A percentile compares a stretch with the other conserved stretches of the same genome.
phyloP scores from a whole-genome alignment of 2,797 vertebrate species.

The Propithecus deckenii region DNA sequence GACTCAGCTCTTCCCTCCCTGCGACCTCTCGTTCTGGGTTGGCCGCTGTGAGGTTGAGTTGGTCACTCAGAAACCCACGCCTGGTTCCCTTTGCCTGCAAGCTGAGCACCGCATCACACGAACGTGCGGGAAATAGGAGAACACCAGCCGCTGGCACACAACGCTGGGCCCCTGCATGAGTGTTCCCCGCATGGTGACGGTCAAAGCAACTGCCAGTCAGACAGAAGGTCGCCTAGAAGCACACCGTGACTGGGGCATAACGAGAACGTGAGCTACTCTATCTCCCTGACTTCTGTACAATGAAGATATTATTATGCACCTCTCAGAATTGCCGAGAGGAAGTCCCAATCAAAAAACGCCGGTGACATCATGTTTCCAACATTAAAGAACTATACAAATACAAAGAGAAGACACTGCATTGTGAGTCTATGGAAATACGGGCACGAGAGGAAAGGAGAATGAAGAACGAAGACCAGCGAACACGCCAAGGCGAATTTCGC shows the following conservation, averaged over 20 bases:
- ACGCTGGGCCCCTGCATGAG: rapidly evolving
- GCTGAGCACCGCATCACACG: too few relatives aligned
- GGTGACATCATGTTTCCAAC: neutral
- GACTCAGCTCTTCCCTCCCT: neutral
- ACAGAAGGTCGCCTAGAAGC: neutral
- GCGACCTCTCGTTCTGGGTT: too few relatives aligned
- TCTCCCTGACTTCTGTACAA: neutral
- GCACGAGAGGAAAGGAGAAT: rapidly evolving
- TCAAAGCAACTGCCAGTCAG: neutral
- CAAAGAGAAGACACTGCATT: neutral
- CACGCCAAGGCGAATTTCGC: rapidly evolving
- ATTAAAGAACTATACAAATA: neutral
- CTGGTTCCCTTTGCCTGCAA: neutral
- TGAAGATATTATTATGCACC: neutral
- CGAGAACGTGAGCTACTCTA: neutral
- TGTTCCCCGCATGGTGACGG: neutral
- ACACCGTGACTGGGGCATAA: rapidly evolving
- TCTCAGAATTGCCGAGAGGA: neutral
- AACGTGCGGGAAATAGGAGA: neutral
- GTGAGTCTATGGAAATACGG: neutral
- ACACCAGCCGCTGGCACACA: too few relatives aligned
- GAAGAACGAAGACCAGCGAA: rapidly evolving
- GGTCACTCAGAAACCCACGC: too few relatives aligned
- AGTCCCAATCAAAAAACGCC: neutral
- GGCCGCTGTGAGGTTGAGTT: rapidly evolving